These are phyloP conservation scores for Glossosoma conforme DNA, from an alignment of 1,140 invertebrate species.

Conservation along the genomic window DNA sequence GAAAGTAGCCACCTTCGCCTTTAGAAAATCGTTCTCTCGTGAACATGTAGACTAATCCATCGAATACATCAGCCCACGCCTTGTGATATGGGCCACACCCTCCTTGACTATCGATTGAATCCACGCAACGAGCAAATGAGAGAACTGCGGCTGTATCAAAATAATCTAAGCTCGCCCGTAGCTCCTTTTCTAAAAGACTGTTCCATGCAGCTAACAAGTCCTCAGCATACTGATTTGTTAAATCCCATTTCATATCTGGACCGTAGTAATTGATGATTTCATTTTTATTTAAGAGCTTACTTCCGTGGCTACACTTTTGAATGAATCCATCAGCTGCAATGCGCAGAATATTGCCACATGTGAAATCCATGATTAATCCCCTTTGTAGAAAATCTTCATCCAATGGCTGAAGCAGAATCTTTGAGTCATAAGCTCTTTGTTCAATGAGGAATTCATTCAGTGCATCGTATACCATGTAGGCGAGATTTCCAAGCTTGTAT, in stretches of 20 bases:
- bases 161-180: slow-evolving; percentile 68
- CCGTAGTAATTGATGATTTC: slow-evolving; percentile 63
- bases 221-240: slow-evolving; percentile 49
- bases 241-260: slow-evolving; percentile 54
- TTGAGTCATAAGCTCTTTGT: slow-evolving; percentile 54
- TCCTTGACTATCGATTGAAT: slow-evolving; percentile 58
- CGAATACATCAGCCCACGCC: slow-evolving; percentile 64
- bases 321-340: slow-evolving; percentile 59
- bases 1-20: slow-evolving; percentile 58
- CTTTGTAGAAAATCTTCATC: slow-evolving; percentile 66
- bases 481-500: slow-evolving; percentile 62
- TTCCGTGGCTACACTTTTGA: slow-evolving; percentile 65
- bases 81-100: slow-evolving; percentile 46
- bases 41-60: slow-evolving; percentile 60
- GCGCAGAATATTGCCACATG: slow-evolving; percentile 69
- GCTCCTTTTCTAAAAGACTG: slow-evolving; percentile 53
- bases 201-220: slow-evolving; percentile 60
- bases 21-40: slow-evolving; percentile 55
- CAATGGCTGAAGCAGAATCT: slow-evolving; percentile 51
- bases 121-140: slow-evolving; percentile 68
- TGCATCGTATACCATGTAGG: slow-evolving; percentile 59
- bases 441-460: slow-evolving; percentile 60
- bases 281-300: slow-evolving; percentile 49
- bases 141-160: slow-evolving; percentile 68
- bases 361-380: slow-evolving; percentile 69